Evolutionary conservation across 2,888 invertebrate species (phyloP).

Genomic region (Brachynemurus nebulosus): DNA sequence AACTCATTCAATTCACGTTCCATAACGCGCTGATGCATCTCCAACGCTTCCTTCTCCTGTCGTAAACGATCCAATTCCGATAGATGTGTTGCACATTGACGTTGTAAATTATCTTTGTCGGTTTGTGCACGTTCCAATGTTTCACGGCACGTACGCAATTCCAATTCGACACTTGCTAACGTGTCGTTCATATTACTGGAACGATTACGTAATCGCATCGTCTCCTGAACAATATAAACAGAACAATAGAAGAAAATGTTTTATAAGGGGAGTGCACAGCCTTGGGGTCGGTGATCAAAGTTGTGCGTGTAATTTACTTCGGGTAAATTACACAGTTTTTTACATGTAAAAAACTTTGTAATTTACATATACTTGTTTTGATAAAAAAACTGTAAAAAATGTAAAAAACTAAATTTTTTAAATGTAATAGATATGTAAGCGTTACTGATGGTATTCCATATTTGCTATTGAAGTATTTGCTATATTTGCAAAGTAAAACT

Average conservation of each 20-base stretch:
- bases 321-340: no score
- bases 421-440: no score
- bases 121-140: conserved; percentile 45
- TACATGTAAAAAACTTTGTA: no score
- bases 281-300: no score
- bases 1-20: conserved; percentile 58
- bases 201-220: conserved; percentile 27
- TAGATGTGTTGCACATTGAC: conserved; percentile 56
- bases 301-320: no score
- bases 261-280: no score
- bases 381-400: no score
- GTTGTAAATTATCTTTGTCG: conserved; percentile 61
- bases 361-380: no score
- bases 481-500: no score
- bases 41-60: conserved; percentile 63
- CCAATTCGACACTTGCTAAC: conserved; percentile 46
- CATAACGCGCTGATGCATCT: conserved; percentile 55
- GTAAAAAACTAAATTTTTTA: no score
- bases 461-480: no score
- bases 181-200: conserved; percentile 44
- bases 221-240: conserved; percentile 26
- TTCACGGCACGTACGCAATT: conserved; percentile 50
- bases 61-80: conserved; percentile 57
- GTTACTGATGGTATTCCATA: no score
- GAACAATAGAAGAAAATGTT: not conserved